These are phyloP conservation scores for Anguilla japonica DNA, from an alignment of 2,113 vertebrate genomes.

Conservation along the genomic window DNA sequence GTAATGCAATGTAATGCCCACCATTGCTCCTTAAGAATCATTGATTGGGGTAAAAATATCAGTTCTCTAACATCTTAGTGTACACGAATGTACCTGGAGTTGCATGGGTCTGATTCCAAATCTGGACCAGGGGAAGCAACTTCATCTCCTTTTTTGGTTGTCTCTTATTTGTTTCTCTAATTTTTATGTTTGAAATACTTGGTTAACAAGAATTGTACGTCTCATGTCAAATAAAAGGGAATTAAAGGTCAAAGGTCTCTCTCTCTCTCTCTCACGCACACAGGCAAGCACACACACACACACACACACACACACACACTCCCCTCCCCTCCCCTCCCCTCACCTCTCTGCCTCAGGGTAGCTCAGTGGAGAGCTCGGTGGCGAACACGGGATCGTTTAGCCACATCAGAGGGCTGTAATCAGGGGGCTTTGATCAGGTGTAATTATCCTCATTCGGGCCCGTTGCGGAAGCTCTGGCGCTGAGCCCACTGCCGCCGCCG, in stretches of 20 bases:
- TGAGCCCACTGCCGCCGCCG: conserved; percentile 38
- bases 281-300: too few species aligned
- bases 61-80: too few species aligned
- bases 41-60: not conserved
- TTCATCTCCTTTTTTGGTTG: not conserved
- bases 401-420: conserved; percentile 39
- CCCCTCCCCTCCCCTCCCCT: not conserved
- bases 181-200: too few species aligned
- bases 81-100: too few species aligned
- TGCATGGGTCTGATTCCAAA: not conserved
- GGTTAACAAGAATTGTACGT: not conserved
- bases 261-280: too few species aligned
- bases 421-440: conserved; percentile 43
- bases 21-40: not conserved
- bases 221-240: not conserved
- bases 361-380: conserved; percentile 16
- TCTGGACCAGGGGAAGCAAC: not conserved
- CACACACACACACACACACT: too few species aligned
- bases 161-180: too few species aligned
- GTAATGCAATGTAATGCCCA: too few species aligned
- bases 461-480: conserved; percentile 30
- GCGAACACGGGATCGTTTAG: conserved; percentile 34
- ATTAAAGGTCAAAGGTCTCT: too few species aligned
- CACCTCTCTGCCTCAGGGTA: conserved; percentile 9
- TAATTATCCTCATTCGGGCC: conserved; percentile 55